phyloP scores from a whole-genome alignment of 92 coral and sea anemone species.

The Umimayanthus chanpuru region DNA sequence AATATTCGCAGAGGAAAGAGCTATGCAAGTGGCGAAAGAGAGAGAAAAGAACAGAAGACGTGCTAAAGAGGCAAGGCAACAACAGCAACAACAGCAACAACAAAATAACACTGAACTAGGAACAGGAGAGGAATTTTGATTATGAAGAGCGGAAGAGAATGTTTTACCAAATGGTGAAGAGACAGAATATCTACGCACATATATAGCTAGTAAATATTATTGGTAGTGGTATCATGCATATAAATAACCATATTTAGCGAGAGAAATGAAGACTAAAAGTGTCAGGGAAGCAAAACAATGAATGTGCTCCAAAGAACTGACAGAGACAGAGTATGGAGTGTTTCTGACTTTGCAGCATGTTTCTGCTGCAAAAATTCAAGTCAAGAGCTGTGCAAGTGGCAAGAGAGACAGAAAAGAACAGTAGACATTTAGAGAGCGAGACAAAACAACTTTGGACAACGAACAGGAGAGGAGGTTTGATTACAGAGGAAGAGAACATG shows the following conservation, averaged over 20 bases:
- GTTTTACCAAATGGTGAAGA: background rate
- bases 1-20: conserved; percentile 78
- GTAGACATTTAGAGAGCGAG: conserved; percentile 31
- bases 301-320: too few species aligned
- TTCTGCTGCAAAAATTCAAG: conserved; percentile 79
- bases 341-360: conserved; percentile 66
- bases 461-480: background rate
- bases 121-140: background rate
- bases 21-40: conserved; percentile 46
- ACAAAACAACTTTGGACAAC: conserved; percentile 12
- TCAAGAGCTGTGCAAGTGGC: conserved; percentile 54
- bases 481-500: background rate
- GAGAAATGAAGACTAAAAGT: too few species aligned
- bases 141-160: background rate
- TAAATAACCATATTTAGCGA: too few species aligned
- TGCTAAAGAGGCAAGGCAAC: conserved; percentile 30
- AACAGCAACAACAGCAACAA: too few species aligned
- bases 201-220: background rate
- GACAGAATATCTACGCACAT: background rate
- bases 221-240: background rate
- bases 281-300: too few species aligned
- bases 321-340: conserved; percentile 54
- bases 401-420: conserved; percentile 56
- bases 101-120: conserved; percentile 18
- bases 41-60: conserved; percentile 53